phyloP scores from a whole-genome alignment of 2,113 vertebrate species.

The Vidua chalybeata region DNA sequence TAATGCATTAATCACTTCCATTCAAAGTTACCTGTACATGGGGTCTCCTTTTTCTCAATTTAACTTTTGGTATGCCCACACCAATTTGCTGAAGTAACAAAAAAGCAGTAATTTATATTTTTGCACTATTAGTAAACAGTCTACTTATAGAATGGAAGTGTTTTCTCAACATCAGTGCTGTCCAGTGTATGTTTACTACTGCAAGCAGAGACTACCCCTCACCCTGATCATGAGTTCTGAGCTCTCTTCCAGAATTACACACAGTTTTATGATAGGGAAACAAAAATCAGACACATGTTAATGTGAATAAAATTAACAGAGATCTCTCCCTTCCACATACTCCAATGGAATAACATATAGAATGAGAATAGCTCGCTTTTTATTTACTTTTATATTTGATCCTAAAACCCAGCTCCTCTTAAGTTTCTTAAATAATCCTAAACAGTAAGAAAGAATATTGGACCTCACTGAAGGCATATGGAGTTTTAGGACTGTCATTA shows the following conservation, averaged over 20 bases:
- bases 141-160: neutral
- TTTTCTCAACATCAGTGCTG: neutral
- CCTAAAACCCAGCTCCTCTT: neutral
- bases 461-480: neutral
- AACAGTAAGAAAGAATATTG: neutral
- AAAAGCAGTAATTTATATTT: slow-evolving; percentile 68
- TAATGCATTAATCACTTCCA: slow-evolving; percentile 58
- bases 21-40: slow-evolving; percentile 79
- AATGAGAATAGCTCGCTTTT: neutral
- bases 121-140: neutral
- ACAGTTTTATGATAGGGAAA: neutral
- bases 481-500: neutral
- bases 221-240: neutral
- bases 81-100: slow-evolving; percentile 82
- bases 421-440: neutral
- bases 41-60: slow-evolving; percentile 81
- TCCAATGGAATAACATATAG: neutral
- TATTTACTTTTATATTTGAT: neutral
- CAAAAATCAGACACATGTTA: neutral
- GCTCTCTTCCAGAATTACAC: neutral
- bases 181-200: neutral
- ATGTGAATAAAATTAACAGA: neutral
- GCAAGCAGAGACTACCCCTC: neutral
- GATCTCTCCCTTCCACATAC: neutral
- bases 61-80: slow-evolving; percentile 82